Evolutionary conservation across 2,888 invertebrate genomes (phyloP).

Genomic region (Trilocha varians): DNA sequence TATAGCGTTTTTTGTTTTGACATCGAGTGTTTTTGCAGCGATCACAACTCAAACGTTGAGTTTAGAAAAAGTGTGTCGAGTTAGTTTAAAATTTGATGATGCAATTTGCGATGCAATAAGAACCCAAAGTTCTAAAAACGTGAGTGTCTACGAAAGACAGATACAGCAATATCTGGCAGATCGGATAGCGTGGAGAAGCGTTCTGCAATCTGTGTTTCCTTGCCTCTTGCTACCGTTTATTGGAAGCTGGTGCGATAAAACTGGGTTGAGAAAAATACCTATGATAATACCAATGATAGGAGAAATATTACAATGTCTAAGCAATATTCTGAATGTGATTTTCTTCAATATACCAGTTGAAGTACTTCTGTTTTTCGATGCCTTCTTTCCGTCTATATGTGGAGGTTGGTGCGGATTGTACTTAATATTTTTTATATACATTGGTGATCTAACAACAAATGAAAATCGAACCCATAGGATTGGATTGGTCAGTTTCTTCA

Average conservation of each 20-base stretch:
- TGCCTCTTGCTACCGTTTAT: conserved; percentile 81
- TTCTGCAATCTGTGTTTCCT: conserved; percentile 81
- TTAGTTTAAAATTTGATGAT: conserved; percentile 77
- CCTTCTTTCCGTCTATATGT: conserved; percentile 18
- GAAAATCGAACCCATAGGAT: conserved; percentile 24
- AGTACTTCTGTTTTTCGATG: conserved; percentile 36
- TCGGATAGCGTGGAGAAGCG: conserved; percentile 83
- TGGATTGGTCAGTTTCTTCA: conserved; percentile 24
- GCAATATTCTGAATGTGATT: conserved; percentile 79
- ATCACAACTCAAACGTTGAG: conserved; percentile 83
- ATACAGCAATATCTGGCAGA: conserved; percentile 78
- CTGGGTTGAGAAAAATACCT: conserved; percentile 76
- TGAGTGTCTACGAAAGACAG: conserved; percentile 50
- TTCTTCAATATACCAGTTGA: conserved; percentile 82
- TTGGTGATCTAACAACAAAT: conserved; percentile 22
- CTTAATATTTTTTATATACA: conserved; percentile 22
- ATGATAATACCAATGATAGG: conserved; percentile 82
- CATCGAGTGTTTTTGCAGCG: conserved; percentile 55
- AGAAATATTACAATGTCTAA: conserved; percentile 78
- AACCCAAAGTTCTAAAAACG: conserved; percentile 64
- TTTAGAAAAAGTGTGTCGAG: conserved; percentile 84
- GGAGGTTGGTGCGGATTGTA: conserved; percentile 22
- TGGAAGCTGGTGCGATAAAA: conserved; percentile 79
- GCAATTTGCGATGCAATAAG: conserved; percentile 80
- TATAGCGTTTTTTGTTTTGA: conserved; percentile 19